Evolutionary conservation across 2,888 invertebrate species (phyloP), one percentile per base, ranked within the genome.

Genomic region (Epirrhoe tristata): DNA sequence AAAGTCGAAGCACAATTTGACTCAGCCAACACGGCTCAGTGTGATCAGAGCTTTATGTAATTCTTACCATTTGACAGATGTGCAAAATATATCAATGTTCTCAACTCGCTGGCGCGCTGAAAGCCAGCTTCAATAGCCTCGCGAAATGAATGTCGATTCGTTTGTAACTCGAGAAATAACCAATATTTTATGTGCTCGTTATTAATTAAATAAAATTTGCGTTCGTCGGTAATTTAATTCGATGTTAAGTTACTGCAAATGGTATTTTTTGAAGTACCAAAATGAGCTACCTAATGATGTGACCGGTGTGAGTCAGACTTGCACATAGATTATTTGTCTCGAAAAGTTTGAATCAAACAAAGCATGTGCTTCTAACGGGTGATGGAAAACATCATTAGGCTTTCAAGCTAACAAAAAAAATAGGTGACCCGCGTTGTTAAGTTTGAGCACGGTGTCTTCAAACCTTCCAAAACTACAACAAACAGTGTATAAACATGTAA

Each of bases 61-160:
- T 84, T 84, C 82, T 81, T 80, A 77, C 74, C 81, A 77, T 85
- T 87, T 89, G 88, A 88, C 84, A 86, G 84, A 89, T 87, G 84
- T 79, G 80, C 78, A 82, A 81, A 85, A 89, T 89, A 88, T 87
- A 84, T 89, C 88, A 88, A 81, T 78, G 83, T 81, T 84, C 79
- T 74, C 74, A 77, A 76, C 72, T 79, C 73, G 74, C 81, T 77
- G 81, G 81, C 79, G 77, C 80, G 82, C 74, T 83, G 81, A 82
- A 82, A 84, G 82, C 81, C 80, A 86, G 85, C 83, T 86, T 86
- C 84, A 86, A 87, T 86, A 81, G 81, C 74, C 79, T 78, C 81
- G 81, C 72, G 74, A 77, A 86, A 87, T 85, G 80, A 89, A 88
- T 87, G 83, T 81, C 83, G 81, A 85, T 84, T 82, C 81, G 78